Base-by-base conservation (phyloP, 2,797 vertebrate genomes). In the Eulemur albifrons region DNA sequence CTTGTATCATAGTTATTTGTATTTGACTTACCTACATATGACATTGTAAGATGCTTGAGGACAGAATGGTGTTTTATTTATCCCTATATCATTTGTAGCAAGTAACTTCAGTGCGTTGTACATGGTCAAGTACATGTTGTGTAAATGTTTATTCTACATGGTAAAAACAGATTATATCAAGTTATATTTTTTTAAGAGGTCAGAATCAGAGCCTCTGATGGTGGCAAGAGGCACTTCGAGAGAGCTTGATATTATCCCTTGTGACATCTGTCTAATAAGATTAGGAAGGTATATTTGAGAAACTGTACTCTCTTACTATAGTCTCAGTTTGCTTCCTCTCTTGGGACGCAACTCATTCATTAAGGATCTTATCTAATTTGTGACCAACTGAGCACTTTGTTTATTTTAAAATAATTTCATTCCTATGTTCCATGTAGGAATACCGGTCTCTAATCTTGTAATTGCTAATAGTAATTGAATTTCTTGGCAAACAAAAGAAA, bases 401-500 rank as follows among this genome's bases (percentile, higher is more conserved):
- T 85, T n/a, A 67, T 73, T 30, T 86, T 80, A 72, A 89, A 91
- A 86, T 86, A 80, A 61, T 81, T 96, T 85, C 0, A 50, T 88
- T 85, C 30, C 35, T 65, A 2, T 76, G 13, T 76, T 89, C 4
- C 50, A 38, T 92, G 50, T 15, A 65, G 61, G 15, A 63, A 63
- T 32, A 63, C 14, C 20, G 57, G 59, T 57, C 45, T 95, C 45
- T 85, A 57, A 65, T 91, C 7, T 81, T 23, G 1, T 61, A 57
- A 84, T 93, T 70, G 67, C 38, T 91, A 84, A 21, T 65, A 80
- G 52, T 81, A 88, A 82, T 70, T 75, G 25, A 75, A 70, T 88
- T 91, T 88, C 79, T 96, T 95, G n/a, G 52, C 30, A 95, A 96
- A 88, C 65, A 88, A 88, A 91, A 40, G 32, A 89, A 75, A 38